Percentiles rank a stretch among this genome's conserved stretches.
Evolutionary conservation across 2,888 invertebrate genomes (phyloP).

Genomic region (Trachelus troglodyta): DNA sequence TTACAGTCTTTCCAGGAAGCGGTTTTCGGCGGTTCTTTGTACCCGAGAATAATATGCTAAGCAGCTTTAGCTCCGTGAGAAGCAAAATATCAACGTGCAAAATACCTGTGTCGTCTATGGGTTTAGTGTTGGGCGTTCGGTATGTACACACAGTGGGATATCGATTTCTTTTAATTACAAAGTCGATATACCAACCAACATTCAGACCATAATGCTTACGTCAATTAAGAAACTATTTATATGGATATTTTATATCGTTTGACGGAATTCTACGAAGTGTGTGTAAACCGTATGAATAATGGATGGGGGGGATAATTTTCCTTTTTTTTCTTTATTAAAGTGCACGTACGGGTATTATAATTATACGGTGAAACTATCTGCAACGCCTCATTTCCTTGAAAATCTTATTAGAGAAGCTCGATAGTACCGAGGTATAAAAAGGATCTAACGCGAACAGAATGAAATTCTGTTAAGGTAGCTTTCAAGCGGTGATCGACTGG

Average conservation of each 20-base stretch:
- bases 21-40: constrained; percentile 23
- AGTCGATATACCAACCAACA: background rate
- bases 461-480: background rate
- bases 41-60: constrained; percentile 29
- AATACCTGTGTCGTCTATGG: background rate
- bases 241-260: background rate
- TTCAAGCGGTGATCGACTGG: background rate
- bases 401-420: background rate
- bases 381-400: background rate
- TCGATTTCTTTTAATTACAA: background rate
- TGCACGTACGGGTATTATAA: background rate
- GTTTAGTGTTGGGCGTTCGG: background rate
- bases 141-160: background rate
- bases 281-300: background rate
- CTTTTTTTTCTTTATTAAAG: background rate
- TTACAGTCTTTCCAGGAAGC: constrained; percentile 28
- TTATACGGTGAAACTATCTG: background rate
- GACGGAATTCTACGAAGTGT: background rate
- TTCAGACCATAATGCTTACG: background rate
- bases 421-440: background rate
- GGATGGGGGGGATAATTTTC: background rate
- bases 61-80: constrained; percentile 26
- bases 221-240: background rate
- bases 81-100: background rate
- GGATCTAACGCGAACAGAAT: background rate